Base-by-base conservation (phyloP, 2,888 invertebrate species). In the Stomorhina lunata region DNA sequence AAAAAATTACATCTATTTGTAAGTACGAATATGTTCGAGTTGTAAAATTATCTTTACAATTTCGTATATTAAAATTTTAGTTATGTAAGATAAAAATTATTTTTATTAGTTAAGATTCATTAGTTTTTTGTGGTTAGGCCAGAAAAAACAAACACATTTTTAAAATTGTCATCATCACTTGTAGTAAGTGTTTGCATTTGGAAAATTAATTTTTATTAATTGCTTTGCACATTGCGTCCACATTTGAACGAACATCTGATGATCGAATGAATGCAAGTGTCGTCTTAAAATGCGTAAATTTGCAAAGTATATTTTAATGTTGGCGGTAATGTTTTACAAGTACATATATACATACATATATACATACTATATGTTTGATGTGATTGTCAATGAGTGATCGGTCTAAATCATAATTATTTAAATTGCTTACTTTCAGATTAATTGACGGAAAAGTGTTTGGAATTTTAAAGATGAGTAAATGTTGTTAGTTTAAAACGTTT, bases 21-120 rank as follows among this genome's bases (percentile, higher is more conserved):
- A 32, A 25, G 27, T 40, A 63, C n/a, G n/a, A n/a, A n/a, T n/a
- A n/a, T 2, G 7, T n/a, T 43, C 9, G 5, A 6, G 32, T 32
- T 25, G 15, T 29, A 75, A 22, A 15, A 65, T 32, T 27, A 22
- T 71, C 32, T 48, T 25, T 48, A 34, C 32, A 10, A 66, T 45
- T 65, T 55, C 25, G 12, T 55, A 43, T 34, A 6, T 29, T 12
- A 65, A n/a, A 17, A 37, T 50, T 66, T 32, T 6, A 40, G 25
- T 77, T 61, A 69, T 34, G 77, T 50, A 68, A 68, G 50, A 7
- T n/a, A n/a, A n/a, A n/a, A n/a, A n/a, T 15, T 61, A 34, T 34
- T 45, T 57, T 53, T 76, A 59, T 68, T 68, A 48, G 48, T 29
- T 48, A 15, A 15, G 61, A 59, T 17, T n/a, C 59, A 76, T 59